phyloP scores from a whole-genome alignment of 2,888 invertebrate species.

The Maniola hyperantus region DNA sequence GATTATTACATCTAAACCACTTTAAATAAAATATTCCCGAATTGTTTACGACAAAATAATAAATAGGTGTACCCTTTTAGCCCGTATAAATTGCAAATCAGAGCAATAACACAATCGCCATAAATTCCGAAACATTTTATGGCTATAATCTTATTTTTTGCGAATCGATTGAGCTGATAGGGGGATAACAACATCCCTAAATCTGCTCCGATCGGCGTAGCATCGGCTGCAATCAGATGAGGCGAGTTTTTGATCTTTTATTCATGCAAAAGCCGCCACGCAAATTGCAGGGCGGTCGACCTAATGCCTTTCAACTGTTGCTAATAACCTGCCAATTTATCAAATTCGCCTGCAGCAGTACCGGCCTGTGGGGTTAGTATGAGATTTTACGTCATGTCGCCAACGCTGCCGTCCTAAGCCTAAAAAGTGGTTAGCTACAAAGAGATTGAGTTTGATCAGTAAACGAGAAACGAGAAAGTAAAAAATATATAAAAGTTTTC shows the following conservation, averaged over 20 bases:
- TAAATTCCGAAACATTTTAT: constrained; percentile 42
- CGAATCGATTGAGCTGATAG: constrained; percentile 50
- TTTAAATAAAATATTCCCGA: constrained; percentile 9
- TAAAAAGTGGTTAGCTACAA: too few relatives aligned
- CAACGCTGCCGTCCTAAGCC: too few relatives aligned
- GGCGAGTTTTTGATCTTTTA: constrained; percentile 75
- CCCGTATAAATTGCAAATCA: constrained; percentile 20
- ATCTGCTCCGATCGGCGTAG: constrained; percentile 55
- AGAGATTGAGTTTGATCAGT: too few relatives aligned
- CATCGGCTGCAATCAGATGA: constrained; percentile 71
- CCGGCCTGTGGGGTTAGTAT: background rate
- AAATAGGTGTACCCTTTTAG: constrained; percentile 2
- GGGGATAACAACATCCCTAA: constrained; percentile 55
- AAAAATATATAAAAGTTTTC: too few relatives aligned
- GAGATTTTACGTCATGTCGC: too few relatives aligned
- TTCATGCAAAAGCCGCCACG: constrained; percentile 67
- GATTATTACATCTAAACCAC: constrained; percentile 2
- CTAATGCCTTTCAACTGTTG: constrained; percentile 83
- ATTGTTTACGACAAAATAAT: constrained; percentile 21
- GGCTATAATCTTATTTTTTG: constrained; percentile 46
- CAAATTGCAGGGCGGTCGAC: constrained; percentile 80
- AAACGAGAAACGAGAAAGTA: too few relatives aligned
- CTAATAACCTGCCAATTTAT: constrained; percentile 83
- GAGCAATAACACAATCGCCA: constrained; percentile 31
- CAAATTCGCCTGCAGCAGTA: constrained; percentile 66